Evolutionary conservation across 2,888 invertebrate species (phyloP).

Genomic region (Elgonia sp.): DNA sequence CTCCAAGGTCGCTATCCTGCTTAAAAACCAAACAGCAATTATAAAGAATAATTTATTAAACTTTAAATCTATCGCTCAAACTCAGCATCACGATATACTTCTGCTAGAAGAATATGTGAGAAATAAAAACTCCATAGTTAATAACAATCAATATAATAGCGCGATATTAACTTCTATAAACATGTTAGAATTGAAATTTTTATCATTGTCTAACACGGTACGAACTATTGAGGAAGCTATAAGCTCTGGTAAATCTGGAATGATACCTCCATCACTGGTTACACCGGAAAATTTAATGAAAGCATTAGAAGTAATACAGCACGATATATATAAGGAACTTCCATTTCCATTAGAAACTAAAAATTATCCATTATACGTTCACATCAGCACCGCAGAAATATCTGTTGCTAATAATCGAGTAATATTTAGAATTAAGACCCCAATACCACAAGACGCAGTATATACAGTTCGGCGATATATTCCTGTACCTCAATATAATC

Average conservation of each 20-base stretch:
- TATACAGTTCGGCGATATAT: conserved; percentile 3
- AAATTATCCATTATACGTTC: conserved; percentile 23
- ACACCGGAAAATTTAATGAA: conserved; percentile 17
- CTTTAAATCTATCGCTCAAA: background rate
- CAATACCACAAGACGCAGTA: background rate
- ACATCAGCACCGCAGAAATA: conserved; percentile 1
- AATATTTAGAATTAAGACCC: conserved; percentile 14
- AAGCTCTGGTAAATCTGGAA: conserved; percentile 6
- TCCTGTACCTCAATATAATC: conserved; percentile 7
- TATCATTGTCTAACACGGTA: background rate
- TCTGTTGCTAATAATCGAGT: conserved; percentile 6
- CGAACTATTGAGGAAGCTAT: conserved; percentile 12
- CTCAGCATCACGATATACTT: background rate
- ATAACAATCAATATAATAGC: conserved; percentile 7
- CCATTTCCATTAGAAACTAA: conserved; percentile 19
- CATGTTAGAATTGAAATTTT: conserved; percentile 7
- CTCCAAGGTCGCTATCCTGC: background rate
- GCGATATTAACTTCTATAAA: background rate
- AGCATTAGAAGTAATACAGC: conserved; percentile 5
- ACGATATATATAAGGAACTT: conserved; percentile 6
- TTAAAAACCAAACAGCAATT: conserved; percentile 40
- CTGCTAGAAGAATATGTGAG: background rate
- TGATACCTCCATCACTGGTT: conserved; percentile 7
- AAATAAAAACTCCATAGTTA: conserved; percentile 14
- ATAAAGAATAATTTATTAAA: conserved; percentile 27